Base-by-base conservation (phyloP, 2,113 vertebrate species). In the Ariopsis seemanni region DNA sequence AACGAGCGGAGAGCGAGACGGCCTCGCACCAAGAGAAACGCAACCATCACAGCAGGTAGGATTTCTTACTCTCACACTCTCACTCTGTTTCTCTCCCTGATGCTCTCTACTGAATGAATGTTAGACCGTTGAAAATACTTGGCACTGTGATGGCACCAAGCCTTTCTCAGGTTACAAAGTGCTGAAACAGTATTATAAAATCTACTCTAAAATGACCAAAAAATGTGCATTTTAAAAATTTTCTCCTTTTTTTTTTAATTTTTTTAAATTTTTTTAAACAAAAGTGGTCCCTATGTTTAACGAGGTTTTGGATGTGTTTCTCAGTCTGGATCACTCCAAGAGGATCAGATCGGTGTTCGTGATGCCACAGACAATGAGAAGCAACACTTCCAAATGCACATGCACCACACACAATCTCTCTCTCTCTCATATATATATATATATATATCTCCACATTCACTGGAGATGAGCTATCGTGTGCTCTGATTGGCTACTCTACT, bases 101-200 rank as follows among this genome's bases (percentile, higher is more conserved):
- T 71, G 82, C 80, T 92, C 84, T 80, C 83, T 85, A 91, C 86
- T 92, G 86, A 94, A 94, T 93, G 92, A 94, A 94, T 93, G 91
- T 93, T 92, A 90, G 82, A 89, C 93, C 93, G 11, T 57, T 77
- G 88, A 86, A 87, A 87, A 91, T 89, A 78, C 30, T 84, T 87
- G 82, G 94, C 89, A 93, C 89, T 87, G 88, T 91, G 91, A 90
- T 42, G 79, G 50, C 57, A 62, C 92, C 88, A 83, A 92, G 88
- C 84, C 92, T 88, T 91, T 92, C 92, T 91, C 89, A 92, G 93
- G 90, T 94, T 94, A 92, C 89, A 95, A 96, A 96, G 95, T 96
- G 95, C 95, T 95, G 94, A 95, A 94, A 95, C 92, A 94, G 94
- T 93, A 82, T 90, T 83, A 94, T 95, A 92, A 95, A 95, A 94